Base-by-base conservation (phyloP, 2,888 invertebrate species). In the Conops quadrifasciatus region DNA sequence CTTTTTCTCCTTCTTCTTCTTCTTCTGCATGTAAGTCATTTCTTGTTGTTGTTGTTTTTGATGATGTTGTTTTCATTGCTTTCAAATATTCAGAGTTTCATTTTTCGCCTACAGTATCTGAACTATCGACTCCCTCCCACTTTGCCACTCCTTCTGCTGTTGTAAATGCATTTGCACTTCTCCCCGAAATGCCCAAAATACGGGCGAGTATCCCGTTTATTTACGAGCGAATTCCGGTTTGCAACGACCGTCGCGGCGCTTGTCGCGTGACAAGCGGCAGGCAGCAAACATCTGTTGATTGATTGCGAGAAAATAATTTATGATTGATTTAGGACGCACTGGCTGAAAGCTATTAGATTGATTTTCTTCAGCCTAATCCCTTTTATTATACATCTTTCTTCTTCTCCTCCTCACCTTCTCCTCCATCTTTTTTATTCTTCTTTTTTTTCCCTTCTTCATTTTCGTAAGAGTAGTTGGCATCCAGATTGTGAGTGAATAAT, bases 281-380 rank as follows among this genome's bases (percentile, higher is more conserved):
- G 62, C 68, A 49, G 68, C 68, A 68, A n/a, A 68, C 68, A 68
- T 60, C 68, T 68, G 68, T 68, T 68, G 68, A 68, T 68, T 68
- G 68, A 68, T 68, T 68, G 68, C 68, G 43, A 68, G 68, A 68
- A 49, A 68, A 68, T 60, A 68, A 51, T 68, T 68, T 68, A 68
- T 68, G 68, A 68, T 68, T 68, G 68, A 68, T 68, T 68, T 62
- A 68, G 68, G 43, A 62, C 62, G 51, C 49, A 43, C 45, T 58
- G 58, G 67, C 45, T 58, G 45, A 26, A 43, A 56, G 58, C 58
- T 56, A 43, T 67, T 67, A 45, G 36, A 67, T 67, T 67, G 67
- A 67, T 67, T 67, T 43, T 43, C 43, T 66, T 43, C 62, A 9
- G 9, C 24, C 24, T 21, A 2, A 2, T 24, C 58, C 15, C 58